Base-by-base conservation (phyloP, 2,888 invertebrate genomes). In the Mythimna vitellina region DNA sequence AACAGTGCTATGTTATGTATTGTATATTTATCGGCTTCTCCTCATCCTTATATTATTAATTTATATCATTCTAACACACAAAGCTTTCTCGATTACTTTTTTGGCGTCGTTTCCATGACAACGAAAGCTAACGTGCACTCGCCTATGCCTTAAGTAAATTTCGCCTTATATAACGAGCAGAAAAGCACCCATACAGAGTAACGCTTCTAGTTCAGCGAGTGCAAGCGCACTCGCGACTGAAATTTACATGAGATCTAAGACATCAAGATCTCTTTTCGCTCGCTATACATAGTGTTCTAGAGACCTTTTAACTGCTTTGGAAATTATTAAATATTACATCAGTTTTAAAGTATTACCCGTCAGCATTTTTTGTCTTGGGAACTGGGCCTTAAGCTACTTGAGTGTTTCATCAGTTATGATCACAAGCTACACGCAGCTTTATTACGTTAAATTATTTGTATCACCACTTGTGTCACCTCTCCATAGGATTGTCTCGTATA, bases 401-500 rank as follows among this genome's bases (percentile, higher is more conserved):
- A 70, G 61, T 69, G 69, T 64, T 42, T 78, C 80, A 73, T 73
- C 22, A 46, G 42, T 67, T 78, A 65, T 46, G 57, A 78, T 70
- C 82, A 78, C 73, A 58, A 64, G 29, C 53, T 54, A 78, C 82
- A 62, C 61, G 20, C 68, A 58, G 68, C 68, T 71, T 57, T 56
- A 54, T 51, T 61, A 54, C 51, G 49, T 35, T 67, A 73, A 69
- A 65, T 73, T 82, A 70, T 56, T 65, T 73, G 57, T 80, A 69
- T 78, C 69, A 78, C 82, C 73, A 67, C 78, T 80, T 80, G 60
- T 49, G 80, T 82, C 82, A 82, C 35, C 69, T 51, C 80, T 73
- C 79, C 67, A 67, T 73, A 78, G 70, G 82, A 82, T 82, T 80
- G 82, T 82, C 10, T 82, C 73, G 82, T 80, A 67, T 73, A 80